A percentile compares a stretch with the other conserved stretches of the same genome.
Evolutionary conservation across 2,113 vertebrate genomes (phyloP).

Genomic region (Paedocypris sp.): DNA sequence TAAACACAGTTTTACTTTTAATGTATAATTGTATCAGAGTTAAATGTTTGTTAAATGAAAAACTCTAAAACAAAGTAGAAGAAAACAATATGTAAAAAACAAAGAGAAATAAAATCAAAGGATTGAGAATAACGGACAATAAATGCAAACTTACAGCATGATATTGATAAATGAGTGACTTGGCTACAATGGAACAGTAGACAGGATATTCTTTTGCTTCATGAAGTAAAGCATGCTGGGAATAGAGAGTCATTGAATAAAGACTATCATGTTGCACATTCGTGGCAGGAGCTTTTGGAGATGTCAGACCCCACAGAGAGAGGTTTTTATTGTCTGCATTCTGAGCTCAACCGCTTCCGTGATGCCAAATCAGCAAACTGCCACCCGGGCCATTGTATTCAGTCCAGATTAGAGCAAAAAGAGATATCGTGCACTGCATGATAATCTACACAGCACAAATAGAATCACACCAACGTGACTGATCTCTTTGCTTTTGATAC

Average conservation of each 20-base stretch:
- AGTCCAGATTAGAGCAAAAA: constrained; percentile 13
- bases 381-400: not conserved
- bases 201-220: not conserved
- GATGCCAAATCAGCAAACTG: constrained; percentile 1
- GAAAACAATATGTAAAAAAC: no score
- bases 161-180: not conserved
- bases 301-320: constrained; percentile 11
- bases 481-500: not conserved
- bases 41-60: no score
- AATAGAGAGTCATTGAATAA: constrained; percentile 9
- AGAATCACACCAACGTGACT: constrained; percentile 9
- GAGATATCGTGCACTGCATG: constrained; percentile 13
- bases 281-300: constrained; percentile 9
- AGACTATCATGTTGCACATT: constrained; percentile 21
- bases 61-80: no score
- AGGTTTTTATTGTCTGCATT: constrained; percentile 9
- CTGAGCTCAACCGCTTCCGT: constrained; percentile 6
- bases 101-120: no score
- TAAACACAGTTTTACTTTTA: no score
- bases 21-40: no score
- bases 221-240: constrained; percentile 2
- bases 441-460: constrained; percentile 19
- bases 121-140: no score
- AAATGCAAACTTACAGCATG: not conserved
- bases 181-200: not conserved